phyloP scores from a whole-genome alignment of 2,113 vertebrate genomes.

The Nannobrachium achirus region DNA sequence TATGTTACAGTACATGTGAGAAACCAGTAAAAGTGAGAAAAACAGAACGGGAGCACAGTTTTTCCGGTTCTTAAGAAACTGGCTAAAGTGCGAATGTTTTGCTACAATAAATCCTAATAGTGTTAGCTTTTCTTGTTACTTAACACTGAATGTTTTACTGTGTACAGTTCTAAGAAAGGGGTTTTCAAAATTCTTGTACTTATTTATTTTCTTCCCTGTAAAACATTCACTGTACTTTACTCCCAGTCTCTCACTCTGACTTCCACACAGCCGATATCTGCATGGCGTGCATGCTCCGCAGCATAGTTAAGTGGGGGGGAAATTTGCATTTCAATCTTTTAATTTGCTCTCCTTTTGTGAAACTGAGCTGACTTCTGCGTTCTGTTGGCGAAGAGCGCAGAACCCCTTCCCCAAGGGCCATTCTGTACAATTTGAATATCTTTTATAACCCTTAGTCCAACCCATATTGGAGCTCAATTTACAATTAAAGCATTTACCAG shows the following conservation, averaged over 20 bases:
- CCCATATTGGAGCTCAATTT: constrained; percentile 24
- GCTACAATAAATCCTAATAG: too few relatives aligned
- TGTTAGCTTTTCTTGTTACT: too few relatives aligned
- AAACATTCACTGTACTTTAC: constrained; percentile 21
- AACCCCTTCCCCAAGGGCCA: constrained; percentile 37
- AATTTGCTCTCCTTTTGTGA: constrained; percentile 58
- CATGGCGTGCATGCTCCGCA: constrained; percentile 30
- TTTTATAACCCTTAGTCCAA: constrained; percentile 27
- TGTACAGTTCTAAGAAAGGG: background rate
- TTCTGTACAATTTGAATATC: constrained; percentile 44
- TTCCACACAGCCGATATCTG: constrained; percentile 22
- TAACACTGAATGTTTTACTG: too few relatives aligned
- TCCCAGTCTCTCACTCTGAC: background rate
- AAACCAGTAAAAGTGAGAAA: too few relatives aligned
- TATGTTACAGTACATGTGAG: too few relatives aligned
- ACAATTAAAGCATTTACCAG: too few relatives aligned
- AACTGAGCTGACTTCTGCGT: constrained; percentile 51
- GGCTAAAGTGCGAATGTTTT: too few relatives aligned
- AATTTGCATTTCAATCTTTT: constrained; percentile 64
- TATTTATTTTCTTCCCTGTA: constrained; percentile 8
- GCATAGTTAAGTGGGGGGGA: constrained; percentile 46
- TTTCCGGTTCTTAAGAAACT: too few relatives aligned
- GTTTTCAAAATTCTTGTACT: background rate
- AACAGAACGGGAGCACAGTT: too few relatives aligned
- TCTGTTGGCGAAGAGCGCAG: constrained; percentile 29